Evolutionary conservation across 2,888 invertebrate species (phyloP).

Genomic region (Drosophila mulleri): DNA sequence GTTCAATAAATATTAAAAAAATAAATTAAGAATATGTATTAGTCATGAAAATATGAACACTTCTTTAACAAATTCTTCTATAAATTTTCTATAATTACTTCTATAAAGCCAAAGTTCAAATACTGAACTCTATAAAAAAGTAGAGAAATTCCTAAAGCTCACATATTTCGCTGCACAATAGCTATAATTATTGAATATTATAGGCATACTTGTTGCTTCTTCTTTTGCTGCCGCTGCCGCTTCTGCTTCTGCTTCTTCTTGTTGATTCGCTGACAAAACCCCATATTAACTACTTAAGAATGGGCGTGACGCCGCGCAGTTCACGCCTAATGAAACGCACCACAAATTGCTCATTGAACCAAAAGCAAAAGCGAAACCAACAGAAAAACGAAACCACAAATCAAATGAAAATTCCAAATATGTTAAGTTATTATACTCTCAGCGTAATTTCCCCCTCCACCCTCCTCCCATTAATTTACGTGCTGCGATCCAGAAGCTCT

Average conservation of each 20-base stretch:
- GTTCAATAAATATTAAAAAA: too few relatives aligned
- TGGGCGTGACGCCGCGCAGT: conserved; percentile 60
- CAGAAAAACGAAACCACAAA: conserved; percentile 63
- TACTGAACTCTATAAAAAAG: neutral
- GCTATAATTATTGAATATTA: conserved; percentile 57
- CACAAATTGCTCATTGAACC: conserved; percentile 51
- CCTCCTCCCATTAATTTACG: conserved; percentile 55
- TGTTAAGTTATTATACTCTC: conserved; percentile 43
- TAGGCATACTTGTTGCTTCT: neutral
- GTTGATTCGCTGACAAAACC: conserved; percentile 34
- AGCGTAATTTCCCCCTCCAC: neutral
- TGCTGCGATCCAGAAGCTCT: conserved; percentile 51
- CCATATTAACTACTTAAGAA: conserved; percentile 62
- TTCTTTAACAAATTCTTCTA: neutral
- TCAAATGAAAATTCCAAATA: conserved; percentile 75
- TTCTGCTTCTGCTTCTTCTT: neutral
- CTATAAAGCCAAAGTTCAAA: neutral
- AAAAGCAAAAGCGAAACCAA: conserved; percentile 25
- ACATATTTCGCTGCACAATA: conserved; percentile 5
- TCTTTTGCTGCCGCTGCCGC: neutral
- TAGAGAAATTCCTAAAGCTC: conserved; percentile 8
- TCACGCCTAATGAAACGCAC: conserved; percentile 71
- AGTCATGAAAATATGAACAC: too few relatives aligned
- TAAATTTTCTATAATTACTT: neutral
- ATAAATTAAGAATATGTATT: too few relatives aligned